Conservation (phyloP, 2,797 vertebrate genomes). For the Sorex maritimensis region DNA sequence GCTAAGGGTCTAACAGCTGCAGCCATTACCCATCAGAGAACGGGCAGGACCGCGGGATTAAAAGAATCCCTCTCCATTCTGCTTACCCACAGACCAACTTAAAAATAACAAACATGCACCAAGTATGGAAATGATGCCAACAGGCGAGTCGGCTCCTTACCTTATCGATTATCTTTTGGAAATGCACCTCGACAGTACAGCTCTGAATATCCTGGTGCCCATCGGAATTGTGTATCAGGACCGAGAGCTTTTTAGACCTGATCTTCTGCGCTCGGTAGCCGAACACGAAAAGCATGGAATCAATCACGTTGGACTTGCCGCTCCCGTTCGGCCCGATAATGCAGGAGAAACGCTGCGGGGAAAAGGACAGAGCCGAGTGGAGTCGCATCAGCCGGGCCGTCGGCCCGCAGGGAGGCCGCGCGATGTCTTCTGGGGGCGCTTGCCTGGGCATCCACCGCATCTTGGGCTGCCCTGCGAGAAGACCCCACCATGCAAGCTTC, state of each 20-base stretch:
- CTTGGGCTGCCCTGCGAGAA: no score
- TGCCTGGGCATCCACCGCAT: no score
- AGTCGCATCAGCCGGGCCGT: no score
- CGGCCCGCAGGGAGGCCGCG: no score
- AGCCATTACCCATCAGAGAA: slow-evolving; percentile 31
- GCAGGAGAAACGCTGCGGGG: slow-evolving; percentile 96
- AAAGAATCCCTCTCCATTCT: slow-evolving; percentile 44
- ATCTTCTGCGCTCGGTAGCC: slow-evolving; percentile 99
- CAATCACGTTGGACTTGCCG: slow-evolving; percentile 99
- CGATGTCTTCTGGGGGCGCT: no score
- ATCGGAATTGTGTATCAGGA: slow-evolving; percentile 98
- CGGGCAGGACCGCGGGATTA: slow-evolving; percentile 23
- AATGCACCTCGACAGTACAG: slow-evolving; percentile 98
- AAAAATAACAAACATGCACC: neutral
- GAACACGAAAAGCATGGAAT: slow-evolving; percentile 99
- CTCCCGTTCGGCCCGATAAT: slow-evolving; percentile 99
- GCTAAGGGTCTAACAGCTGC: neutral
- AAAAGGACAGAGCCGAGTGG: slow-evolving; percentile 50
- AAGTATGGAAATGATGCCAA: no score
- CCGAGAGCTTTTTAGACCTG: slow-evolving; percentile 98
- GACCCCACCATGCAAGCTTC: no score
- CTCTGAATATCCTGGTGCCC: slow-evolving; percentile 95
- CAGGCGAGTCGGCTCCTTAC: slow-evolving; percentile 88
- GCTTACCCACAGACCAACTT: slow-evolving; percentile 52
- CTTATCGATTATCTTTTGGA: slow-evolving; percentile 99